These are phyloP conservation scores for Pangasius djambal DNA, from an alignment of 2,797 vertebrate genomes.

Conservation along the genomic window DNA sequence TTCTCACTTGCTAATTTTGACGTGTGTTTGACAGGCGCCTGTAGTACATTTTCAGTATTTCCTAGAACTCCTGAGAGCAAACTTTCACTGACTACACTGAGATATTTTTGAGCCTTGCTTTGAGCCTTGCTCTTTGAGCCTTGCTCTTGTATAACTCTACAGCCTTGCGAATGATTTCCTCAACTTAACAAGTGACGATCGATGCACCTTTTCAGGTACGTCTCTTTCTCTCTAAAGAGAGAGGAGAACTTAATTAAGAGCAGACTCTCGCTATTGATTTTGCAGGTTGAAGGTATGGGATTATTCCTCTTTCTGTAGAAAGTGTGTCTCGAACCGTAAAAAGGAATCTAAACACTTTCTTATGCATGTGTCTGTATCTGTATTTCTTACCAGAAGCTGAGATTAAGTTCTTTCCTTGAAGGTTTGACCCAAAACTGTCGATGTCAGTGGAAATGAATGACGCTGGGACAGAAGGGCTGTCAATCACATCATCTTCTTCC, in stretches of 20 bases:
- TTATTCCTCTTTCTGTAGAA: background rate
- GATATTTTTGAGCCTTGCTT: background rate
- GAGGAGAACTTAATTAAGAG: slow-evolving; percentile 13
- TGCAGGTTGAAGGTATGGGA: background rate
- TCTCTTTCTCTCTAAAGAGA: background rate
- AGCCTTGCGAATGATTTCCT: background rate
- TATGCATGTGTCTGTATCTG: background rate
- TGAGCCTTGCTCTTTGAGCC: background rate
- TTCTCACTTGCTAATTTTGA: background rate
- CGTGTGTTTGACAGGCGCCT: background rate
- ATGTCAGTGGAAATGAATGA: background rate
- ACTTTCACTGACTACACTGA: background rate
- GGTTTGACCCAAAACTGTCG: background rate
- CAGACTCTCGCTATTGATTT: background rate
- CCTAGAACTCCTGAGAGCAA: background rate
- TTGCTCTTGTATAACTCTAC: background rate
- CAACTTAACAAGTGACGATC: background rate
- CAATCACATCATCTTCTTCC: background rate
- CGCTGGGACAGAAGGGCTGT: background rate
- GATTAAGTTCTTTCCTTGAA: background rate
- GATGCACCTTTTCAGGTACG: background rate
- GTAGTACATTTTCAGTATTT: background rate
- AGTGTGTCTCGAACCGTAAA: background rate
- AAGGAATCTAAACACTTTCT: slow-evolving; percentile 4
- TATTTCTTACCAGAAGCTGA: background rate